Base-by-base conservation (phyloP, 92 coral and sea anemone genomes). In the Bergia sp. region DNA sequence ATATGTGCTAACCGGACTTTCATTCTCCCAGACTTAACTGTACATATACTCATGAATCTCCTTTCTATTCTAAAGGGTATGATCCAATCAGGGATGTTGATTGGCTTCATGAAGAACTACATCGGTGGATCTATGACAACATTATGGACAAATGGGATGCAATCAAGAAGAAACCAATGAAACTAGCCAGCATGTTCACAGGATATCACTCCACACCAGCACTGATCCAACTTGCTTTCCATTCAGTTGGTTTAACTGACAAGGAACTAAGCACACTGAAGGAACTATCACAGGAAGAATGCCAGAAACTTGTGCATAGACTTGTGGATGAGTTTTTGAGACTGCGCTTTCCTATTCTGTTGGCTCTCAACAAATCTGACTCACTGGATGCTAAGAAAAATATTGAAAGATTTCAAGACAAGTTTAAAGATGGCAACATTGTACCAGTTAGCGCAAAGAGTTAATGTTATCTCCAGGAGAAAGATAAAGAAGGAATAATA, bases 41-140 rank as follows among this genome's bases (percentile, higher is more conserved):
- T 57, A 10, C 57, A 72, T 66, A 86, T 21, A 45, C 4, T 73
- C 1, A 50, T 29, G 29, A 29, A 29, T 73, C 69, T 39, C 0
- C 37, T 57, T 72, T 80, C 49, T 85, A 8, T 21, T 84, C 18
- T 38, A 3, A 90, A 94, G 98, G 90, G n/a, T 95, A 95, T 93
- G 96, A 95, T 85, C 98, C 98, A 58, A 86, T 88, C 18, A 91
- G 79, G 80, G 98, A 95, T 90, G 96, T 95, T 4, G 94, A 78
- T 23, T 95, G 98, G 98, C 92, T 95, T 74, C 92, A 91, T 42
- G 81, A 90, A 36, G 98, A 95, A 86, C 91, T 95, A 15, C 96
- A 95, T 87, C 88, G 89, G 41, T 95, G 98, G 98, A 95, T 95
- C 69, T 93, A 88, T 66, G 93, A 92, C 90, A 95, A 95, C 58